phyloP scores from a whole-genome alignment of 2,113 vertebrate genomes.

The Chionodraco myersi region DNA sequence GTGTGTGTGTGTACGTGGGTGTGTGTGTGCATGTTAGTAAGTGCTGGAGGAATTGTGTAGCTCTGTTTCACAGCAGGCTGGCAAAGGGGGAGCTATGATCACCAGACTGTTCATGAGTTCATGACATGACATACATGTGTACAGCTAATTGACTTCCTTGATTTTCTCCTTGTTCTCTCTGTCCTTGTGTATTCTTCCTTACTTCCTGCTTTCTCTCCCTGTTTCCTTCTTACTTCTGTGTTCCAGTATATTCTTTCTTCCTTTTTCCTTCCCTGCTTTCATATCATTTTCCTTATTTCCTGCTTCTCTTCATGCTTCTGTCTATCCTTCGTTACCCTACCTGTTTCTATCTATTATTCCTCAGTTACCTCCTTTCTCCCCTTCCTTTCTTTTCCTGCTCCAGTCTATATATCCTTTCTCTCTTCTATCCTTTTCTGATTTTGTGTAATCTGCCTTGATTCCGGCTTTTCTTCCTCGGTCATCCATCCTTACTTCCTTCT shows the following conservation, averaged over 20 bases:
- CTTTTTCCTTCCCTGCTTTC: background rate
- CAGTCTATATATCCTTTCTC: background rate
- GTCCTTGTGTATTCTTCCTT: background rate
- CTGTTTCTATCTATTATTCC: background rate
- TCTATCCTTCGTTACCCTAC: background rate
- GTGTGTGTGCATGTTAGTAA: constrained; percentile 6
- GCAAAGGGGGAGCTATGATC: constrained; percentile 22
- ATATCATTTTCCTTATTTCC: background rate
- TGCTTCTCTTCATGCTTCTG: background rate
- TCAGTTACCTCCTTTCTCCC: background rate
- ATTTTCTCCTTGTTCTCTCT: constrained; percentile 5
- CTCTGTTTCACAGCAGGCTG: constrained; percentile 31
- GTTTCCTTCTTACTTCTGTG: no score
- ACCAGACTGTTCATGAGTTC: constrained; percentile 39
- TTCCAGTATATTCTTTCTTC: background rate
- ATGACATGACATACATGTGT: constrained; percentile 39
- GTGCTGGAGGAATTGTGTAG: constrained; percentile 28
- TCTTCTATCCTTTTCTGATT: background rate
- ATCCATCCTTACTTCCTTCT: background rate
- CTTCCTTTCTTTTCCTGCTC: background rate
- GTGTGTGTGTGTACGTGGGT: constrained; percentile 14
- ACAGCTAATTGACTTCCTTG: constrained; percentile 25
- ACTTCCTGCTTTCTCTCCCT: no score
- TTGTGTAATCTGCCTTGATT: background rate
- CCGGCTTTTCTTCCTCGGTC: background rate